Evolutionary conservation across 2,888 invertebrate species (phyloP), one percentile per base, ranked within the genome.

Genomic region (Scaptomyza polygonia): DNA sequence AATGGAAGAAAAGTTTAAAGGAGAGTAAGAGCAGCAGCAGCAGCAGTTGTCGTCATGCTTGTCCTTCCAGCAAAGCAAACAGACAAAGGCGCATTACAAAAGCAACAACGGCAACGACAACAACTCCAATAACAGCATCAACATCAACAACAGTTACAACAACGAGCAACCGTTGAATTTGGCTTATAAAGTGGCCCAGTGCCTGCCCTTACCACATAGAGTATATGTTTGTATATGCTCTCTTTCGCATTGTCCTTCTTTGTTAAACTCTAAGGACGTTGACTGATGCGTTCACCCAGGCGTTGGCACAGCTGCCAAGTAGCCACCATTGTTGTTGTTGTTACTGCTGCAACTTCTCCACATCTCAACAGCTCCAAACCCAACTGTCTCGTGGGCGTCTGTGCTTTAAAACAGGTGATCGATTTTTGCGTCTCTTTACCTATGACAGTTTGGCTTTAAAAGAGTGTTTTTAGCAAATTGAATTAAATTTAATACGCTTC

Each of bases 271-370:
- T 80, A 73, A 88, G 89, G 89, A 88, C 88, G 78, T 87, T 88
- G 88, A 88, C 88, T 86, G 88, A 88, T 88, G 87, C 86, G 85
- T 84, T 83, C 61, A 77, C 77, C 73, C 73, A 81, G 78, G 74
- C 80, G 53, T 57, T 82, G 80, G 80, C 76, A 77, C 82, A 72
- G 83, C 86, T 87, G 75, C 76, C 79, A 84, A 76, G 68, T 77
- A 69, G 76, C 62, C 72, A 66, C 63, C 72, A 71, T 74, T 71
- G 73, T 77, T 74, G 77, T 55, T 67, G 57, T 49, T 69, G 55
- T 62, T 48, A 61, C 57, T 51, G 47, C 48, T 29, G 21, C 21
- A 5, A 9, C 34, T 30, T 49, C 12, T 34, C 5, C 27, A 6
- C 29, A 16, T 8, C 16, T 39, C 30, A 18, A 8, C 40, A n/a